Evolutionary conservation across 2,113 vertebrate species (phyloP).

Genomic region (Aspidoscelis tigris): DNA sequence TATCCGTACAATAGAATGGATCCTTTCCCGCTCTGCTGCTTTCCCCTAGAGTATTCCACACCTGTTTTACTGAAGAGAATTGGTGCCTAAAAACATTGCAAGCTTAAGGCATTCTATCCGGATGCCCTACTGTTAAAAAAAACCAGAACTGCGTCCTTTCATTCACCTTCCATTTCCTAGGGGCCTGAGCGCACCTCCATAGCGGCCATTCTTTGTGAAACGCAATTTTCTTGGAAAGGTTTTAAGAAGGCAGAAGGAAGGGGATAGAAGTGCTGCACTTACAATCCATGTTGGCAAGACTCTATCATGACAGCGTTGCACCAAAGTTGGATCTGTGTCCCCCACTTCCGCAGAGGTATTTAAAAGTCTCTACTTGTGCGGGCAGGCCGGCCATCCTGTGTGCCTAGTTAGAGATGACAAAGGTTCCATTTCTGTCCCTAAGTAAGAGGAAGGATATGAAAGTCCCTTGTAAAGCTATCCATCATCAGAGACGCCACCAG

Average conservation of each 20-base stretch:
- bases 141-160: neutral
- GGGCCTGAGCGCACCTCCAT: slow-evolving; percentile 11
- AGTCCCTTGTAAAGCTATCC: slow-evolving; percentile 34
- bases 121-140: slow-evolving; percentile 32
- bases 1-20: neutral
- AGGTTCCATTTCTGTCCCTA: slow-evolving; percentile 22
- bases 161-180: slow-evolving; percentile 36
- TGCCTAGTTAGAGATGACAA: neutral
- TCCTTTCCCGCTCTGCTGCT: neutral
- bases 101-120: slow-evolving; percentile 46
- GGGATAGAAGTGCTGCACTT: neutral
- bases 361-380: neutral
- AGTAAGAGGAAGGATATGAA: slow-evolving; percentile 46
- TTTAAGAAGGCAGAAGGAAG: slow-evolving; percentile 35
- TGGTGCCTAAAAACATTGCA: slow-evolving; percentile 23
- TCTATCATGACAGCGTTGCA: too few relatives aligned
- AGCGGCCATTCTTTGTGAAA: slow-evolving; percentile 42
- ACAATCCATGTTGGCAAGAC: slow-evolving; percentile 28
- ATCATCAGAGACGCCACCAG: slow-evolving; percentile 32
- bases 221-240: slow-evolving; percentile 46
- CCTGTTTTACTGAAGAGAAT: slow-evolving; percentile 49
- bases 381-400: too few relatives aligned
- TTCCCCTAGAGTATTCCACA: neutral
- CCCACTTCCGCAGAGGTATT: neutral
- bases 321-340: too few relatives aligned